Percentiles rank a stretch among this genome's conserved stretches.
Conservation (phyloP, 2,888 invertebrate genomes). For the Ptychoptera albimana region DNA sequence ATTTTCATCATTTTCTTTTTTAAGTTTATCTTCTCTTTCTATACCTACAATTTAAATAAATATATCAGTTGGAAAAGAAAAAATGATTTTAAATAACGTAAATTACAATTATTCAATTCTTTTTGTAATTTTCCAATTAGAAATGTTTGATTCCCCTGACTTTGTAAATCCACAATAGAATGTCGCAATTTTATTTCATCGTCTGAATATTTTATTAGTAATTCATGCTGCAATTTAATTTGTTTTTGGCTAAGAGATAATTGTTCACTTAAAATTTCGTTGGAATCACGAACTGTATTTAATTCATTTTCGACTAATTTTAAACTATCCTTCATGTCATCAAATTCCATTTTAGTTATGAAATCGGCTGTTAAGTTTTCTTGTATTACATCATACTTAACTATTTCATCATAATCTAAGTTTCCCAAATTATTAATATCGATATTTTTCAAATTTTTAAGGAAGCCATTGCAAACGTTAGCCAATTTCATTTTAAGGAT, state of each 20-base stretch:
- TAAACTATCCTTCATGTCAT: constrained; percentile 18
- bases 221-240: constrained; percentile 15
- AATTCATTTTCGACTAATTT: constrained; percentile 17
- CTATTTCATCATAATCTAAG: not conserved
- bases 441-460: not conserved
- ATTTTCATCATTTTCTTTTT: constrained; percentile 13
- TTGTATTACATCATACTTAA: constrained; percentile 18
- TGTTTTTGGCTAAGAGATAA: not conserved
- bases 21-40: constrained; percentile 9
- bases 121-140: constrained; percentile 25
- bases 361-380: constrained; percentile 23
- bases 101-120: constrained; percentile 22
- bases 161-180: constrained; percentile 28
- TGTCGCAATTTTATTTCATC: constrained; percentile 28
- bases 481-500: not conserved
- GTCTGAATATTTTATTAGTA: constrained; percentile 26
- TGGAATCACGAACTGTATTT: not conserved
- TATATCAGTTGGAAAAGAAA: not conserved
- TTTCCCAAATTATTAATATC: constrained; percentile 1
- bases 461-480: not conserved
- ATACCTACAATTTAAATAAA: not conserved
- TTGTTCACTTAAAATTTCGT: constrained; percentile 4
- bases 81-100: too few species aligned
- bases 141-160: constrained; percentile 24
- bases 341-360: constrained; percentile 17